Conservation (phyloP, 1,140 invertebrate species). For the Bombus sylvicola region DNA sequence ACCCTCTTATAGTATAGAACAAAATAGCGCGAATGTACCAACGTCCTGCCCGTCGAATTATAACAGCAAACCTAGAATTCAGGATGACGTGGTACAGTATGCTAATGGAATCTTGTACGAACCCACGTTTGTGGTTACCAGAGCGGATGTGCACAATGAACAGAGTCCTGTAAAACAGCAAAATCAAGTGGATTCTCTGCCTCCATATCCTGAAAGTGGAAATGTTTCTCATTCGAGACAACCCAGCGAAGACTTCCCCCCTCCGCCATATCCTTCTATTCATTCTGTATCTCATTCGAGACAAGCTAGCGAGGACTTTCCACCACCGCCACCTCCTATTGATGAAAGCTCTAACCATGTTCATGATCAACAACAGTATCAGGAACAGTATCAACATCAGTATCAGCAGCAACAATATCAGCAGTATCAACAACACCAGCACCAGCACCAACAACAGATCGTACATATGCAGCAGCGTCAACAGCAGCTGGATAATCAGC, state of each 20-base stretch:
- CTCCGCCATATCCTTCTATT: constrained; percentile 90
- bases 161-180: constrained; percentile 86
- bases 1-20: constrained; percentile 82
- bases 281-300: constrained; percentile 90
- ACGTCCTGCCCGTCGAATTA: constrained; percentile 65
- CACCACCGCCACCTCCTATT: constrained; percentile 91
- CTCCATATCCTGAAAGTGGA: constrained; percentile 78
- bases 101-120: constrained; percentile 82
- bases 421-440: neutral
- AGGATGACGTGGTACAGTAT: constrained; percentile 83
- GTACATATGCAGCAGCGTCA: constrained; percentile 43
- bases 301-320: constrained; percentile 94
- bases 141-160: constrained; percentile 92
- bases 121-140: constrained; percentile 86
- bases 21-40: constrained; percentile 46
- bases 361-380: constrained; percentile 72
- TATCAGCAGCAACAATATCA: constrained; percentile 56
- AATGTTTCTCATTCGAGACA: constrained; percentile 79
- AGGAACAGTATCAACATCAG: constrained; percentile 46
- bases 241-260: constrained; percentile 85
- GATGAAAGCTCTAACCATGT: constrained; percentile 85
- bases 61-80: constrained; percentile 76
- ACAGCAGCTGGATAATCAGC: constrained; percentile 73
- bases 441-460: neutral
- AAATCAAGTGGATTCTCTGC: constrained; percentile 67